phyloP scores from a whole-genome alignment of 2,888 invertebrate species.

The Luperina testacea region DNA sequence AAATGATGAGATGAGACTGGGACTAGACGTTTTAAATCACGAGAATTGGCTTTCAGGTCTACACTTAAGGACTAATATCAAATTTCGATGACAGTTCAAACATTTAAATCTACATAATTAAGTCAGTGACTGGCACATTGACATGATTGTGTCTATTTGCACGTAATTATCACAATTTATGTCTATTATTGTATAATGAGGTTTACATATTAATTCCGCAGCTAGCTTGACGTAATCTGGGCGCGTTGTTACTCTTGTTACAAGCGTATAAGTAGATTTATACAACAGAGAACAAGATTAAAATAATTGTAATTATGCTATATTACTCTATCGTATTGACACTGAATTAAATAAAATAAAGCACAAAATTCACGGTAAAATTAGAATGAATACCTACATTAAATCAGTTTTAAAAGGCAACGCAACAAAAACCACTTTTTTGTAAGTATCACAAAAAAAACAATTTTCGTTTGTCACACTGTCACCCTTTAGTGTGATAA shows the following conservation, averaged over 20 bases:
- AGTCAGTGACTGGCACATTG: background rate
- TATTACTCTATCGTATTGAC: background rate
- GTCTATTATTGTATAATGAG: conserved; percentile 29
- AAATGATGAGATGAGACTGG: no score
- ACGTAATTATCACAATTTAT: conserved; percentile 28
- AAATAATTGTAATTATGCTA: background rate
- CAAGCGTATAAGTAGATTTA: background rate
- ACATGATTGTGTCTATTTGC: conserved; percentile 2
- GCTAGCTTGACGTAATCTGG: conserved; percentile 6
- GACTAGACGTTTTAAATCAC: no score
- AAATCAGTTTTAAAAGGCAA: background rate
- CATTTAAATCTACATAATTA: background rate
- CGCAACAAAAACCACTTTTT: background rate
- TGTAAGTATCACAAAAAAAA: background rate
- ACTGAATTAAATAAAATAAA: background rate
- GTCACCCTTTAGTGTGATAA: background rate
- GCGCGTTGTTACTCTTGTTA: background rate
- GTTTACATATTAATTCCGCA: conserved; percentile 35
- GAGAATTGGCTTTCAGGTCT: background rate
- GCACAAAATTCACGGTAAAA: background rate
- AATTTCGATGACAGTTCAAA: background rate
- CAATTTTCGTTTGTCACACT: background rate
- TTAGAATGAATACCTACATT: background rate
- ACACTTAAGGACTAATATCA: background rate
- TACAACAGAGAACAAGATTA: background rate